Evolutionary conservation across 1,140 invertebrate species (phyloP).

Genomic region (Drosophila sechellia): DNA sequence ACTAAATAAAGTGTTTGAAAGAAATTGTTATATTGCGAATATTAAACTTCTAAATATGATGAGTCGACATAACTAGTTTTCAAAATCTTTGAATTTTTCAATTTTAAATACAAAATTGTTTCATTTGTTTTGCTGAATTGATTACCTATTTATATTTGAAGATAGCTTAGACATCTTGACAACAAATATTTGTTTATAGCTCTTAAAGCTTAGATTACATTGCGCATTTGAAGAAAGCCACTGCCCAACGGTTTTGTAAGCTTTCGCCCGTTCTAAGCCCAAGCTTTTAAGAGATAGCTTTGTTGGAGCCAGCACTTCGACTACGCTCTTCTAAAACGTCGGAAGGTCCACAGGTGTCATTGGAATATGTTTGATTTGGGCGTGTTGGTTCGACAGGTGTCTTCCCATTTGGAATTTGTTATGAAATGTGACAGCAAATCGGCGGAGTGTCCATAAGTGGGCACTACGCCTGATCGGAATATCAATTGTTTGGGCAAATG

Average conservation of each 20-base stretch:
- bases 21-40: too few relatives aligned
- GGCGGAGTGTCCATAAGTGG: neutral
- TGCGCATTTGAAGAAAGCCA: constrained; percentile 16
- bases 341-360: constrained; percentile 62
- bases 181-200: neutral
- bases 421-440: neutral
- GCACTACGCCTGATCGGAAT: neutral
- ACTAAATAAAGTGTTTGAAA: too few relatives aligned
- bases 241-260: neutral
- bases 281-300: constrained; percentile 38
- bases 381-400: neutral
- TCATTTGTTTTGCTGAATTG: too few relatives aligned
- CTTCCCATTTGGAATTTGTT: neutral
- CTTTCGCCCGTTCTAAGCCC: neutral
- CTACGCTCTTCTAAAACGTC: neutral
- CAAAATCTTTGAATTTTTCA: too few relatives aligned
- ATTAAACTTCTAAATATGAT: too few relatives aligned
- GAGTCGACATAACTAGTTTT: too few relatives aligned
- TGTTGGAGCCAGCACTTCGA: neutral
- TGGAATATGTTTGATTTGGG: neutral
- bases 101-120: too few relatives aligned
- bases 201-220: neutral
- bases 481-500: constrained; percentile 7
- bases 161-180: too few relatives aligned
- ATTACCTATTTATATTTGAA: too few relatives aligned